Percentiles rank a stretch among this genome's conserved stretches.
Conservation (phyloP, 2,797 vertebrate genomes). For the Anabas testudineus region DNA sequence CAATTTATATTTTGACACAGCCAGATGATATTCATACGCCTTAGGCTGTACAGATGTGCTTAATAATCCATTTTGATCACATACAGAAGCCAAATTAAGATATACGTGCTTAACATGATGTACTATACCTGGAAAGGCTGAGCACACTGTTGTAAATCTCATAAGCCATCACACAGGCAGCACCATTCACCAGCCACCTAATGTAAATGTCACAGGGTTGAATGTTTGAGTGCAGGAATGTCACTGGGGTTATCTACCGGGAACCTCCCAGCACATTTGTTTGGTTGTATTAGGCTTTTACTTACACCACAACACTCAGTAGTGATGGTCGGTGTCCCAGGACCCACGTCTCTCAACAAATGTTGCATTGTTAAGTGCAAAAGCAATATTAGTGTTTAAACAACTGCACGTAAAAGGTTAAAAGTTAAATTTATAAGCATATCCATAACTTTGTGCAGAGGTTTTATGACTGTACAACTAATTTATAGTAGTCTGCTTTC, state of each 20-base stretch:
- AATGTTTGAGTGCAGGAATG: constrained; percentile 46
- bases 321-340: constrained; percentile 1
- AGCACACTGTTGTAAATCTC: constrained; percentile 42
- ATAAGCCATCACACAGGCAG: constrained; percentile 29
- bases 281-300: constrained; percentile 40
- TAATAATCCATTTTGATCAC: constrained; percentile 15
- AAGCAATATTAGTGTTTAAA: neutral
- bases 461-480: neutral
- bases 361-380: neutral
- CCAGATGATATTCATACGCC: constrained; percentile 15
- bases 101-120: constrained; percentile 18
- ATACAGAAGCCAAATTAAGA: constrained; percentile 30
- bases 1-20: constrained; percentile 7
- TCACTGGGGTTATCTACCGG: constrained; percentile 62
- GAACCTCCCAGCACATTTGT: constrained; percentile 43
- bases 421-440: constrained; percentile 11
- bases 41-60: constrained; percentile 23
- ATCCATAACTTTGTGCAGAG: neutral
- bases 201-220: constrained; percentile 45
- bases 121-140: constrained; percentile 14
- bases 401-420: neutral
- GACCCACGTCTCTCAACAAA: neutral
- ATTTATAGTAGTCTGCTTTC: neutral
- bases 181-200: constrained; percentile 45
- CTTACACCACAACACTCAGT: neutral